Evolutionary conservation across 2,888 invertebrate genomes (phyloP).

Genomic region (Minunthozetes semirufus): DNA sequence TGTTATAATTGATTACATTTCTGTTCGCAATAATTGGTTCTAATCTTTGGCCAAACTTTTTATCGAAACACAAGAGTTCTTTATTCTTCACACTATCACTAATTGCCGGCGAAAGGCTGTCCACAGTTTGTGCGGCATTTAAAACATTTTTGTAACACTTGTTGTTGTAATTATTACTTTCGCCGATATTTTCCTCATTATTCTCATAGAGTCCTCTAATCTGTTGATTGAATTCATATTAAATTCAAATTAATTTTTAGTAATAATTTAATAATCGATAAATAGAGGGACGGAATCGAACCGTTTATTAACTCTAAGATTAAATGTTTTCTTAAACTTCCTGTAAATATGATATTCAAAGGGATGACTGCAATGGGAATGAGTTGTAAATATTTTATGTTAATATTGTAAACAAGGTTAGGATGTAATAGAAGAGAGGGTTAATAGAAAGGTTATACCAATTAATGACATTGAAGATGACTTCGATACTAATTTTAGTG

Average conservation of each 20-base stretch:
- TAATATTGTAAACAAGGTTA: too few relatives aligned
- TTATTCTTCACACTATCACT: neutral
- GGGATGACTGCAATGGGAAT: too few relatives aligned
- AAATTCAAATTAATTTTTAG: neutral
- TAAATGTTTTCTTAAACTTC: neutral
- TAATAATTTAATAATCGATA: neutral
- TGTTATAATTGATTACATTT: neutral
- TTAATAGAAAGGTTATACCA: too few relatives aligned
- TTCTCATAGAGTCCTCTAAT: slow-evolving; percentile 11
- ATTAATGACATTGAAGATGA: too few relatives aligned
- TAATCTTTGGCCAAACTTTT: neutral
- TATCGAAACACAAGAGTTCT: neutral
- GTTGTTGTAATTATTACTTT: neutral
- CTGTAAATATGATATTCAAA: neutral
- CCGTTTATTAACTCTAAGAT: slow-evolving; percentile 10
- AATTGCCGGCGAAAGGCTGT: neutral
- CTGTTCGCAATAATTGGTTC: neutral
- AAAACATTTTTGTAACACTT: neutral
- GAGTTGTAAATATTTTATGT: too few relatives aligned
- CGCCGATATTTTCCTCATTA: neutral
- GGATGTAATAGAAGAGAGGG: too few relatives aligned
- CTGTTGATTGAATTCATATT: neutral
- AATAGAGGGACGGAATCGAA: neutral
- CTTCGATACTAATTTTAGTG: too few relatives aligned
- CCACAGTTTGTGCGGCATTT: neutral